Base-by-base conservation (phyloP, 2,797 vertebrate species). In the Chelon auratus region DNA sequence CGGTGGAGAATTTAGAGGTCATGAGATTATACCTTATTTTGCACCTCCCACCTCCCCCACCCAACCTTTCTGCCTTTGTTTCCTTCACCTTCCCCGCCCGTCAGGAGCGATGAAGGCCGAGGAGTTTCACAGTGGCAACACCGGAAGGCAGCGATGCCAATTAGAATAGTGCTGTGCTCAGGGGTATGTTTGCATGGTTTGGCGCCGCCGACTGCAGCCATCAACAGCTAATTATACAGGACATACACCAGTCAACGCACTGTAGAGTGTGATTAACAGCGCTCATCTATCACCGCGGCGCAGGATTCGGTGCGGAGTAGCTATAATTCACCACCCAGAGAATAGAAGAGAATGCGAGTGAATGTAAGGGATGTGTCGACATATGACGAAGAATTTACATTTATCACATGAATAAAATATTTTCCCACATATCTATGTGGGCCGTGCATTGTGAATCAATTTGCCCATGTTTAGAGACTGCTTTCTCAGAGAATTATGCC, bases 161-260 rank as follows among this genome's bases (percentile, higher is more conserved):
- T 85, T 79, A 78, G 56, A 66, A 76, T 7, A 20, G 60, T 2
- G 37, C 68, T 62, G 52, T 17, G 54, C 59, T 64, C 18, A 6
- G 4, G 7, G 54, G 51, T 18, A 54, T 72, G 66, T 79, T 72
- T 85, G 64, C 75, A 45, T 18, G n/a, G 53, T 59, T 30, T 75
- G 80, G 72, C 72, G 42, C 37, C 51, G 9, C 42, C 22, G 40
- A 65, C 55, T 52, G 64, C 68, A 69, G 56, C 72, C 37, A 40
- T 73, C 70, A 71, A 26, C 72, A 26, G 65, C 61, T 76, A 81
- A 87, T 86, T 84, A 79, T 45, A 56, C 43, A 63, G 73, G 60
- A 82, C 39, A 62, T 59, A 58, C 36, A 71, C 40, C 45, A 63
- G 70, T 69, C 73, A 39, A 50, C 43, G 50, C 11, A 26, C 11